Evolutionary conservation across 2,888 invertebrate species (phyloP).

Genomic region (Alcis repandata): DNA sequence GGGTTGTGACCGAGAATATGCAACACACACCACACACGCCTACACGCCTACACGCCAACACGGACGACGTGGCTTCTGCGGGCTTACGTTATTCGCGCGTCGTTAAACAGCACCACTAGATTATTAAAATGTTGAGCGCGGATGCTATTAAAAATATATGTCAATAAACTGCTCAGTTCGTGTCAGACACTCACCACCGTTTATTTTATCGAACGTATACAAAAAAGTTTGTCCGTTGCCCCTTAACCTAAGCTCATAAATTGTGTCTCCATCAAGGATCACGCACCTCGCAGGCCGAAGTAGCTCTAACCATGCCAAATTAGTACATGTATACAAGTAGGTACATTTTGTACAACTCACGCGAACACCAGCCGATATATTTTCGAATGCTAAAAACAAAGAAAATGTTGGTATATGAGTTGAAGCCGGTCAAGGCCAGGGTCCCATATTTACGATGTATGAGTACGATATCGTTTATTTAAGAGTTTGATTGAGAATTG

Average conservation of each 20-base stretch:
- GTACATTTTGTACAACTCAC: conserved; percentile 53
- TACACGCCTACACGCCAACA: no score
- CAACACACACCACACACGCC: no score
- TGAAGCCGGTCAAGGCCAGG: conserved; percentile 1
- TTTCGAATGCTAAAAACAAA: conserved; percentile 59
- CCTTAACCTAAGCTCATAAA: conserved; percentile 54
- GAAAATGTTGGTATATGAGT: not conserved
- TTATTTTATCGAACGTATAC: conserved; percentile 12
- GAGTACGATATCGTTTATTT: not conserved
- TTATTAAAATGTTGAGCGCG: not conserved
- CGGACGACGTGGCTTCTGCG: no score
- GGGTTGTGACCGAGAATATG: no score
- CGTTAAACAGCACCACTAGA: no score
- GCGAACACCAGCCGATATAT: conserved; percentile 61
- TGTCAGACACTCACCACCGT: conserved; percentile 2
- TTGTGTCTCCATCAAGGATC: conserved; percentile 63
- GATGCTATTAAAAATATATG: not conserved
- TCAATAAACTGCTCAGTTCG: not conserved
- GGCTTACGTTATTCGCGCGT: no score
- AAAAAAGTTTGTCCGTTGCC: conserved; percentile 8
- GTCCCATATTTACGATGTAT: not conserved
- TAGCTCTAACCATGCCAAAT: conserved; percentile 67
- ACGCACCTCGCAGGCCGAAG: conserved; percentile 62
- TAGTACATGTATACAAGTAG: conserved; percentile 34
- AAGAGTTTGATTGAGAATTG: not conserved